Conservation (phyloP, 2,797 vertebrate genomes). For the Pantherophis alleghaniensis region DNA sequence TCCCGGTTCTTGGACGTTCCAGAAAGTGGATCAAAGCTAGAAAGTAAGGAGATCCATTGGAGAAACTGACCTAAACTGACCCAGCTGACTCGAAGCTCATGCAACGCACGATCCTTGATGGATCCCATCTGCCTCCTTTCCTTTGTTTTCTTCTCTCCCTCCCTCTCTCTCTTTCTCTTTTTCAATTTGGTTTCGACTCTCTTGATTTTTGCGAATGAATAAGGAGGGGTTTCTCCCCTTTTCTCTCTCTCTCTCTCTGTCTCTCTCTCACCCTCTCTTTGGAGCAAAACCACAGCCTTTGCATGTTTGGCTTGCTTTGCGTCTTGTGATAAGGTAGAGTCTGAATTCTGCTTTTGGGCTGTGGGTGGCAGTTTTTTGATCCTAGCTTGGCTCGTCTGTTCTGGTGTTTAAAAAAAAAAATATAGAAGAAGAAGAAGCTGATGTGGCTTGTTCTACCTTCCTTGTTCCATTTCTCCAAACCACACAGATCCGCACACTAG, state of each 20-base stretch:
- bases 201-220: constrained; percentile 8
- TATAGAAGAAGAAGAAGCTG: background rate
- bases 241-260: background rate
- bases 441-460: constrained; percentile 9
- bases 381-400: constrained; percentile 8
- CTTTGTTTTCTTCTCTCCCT: constrained; percentile 22
- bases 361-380: background rate
- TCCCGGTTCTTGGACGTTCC: background rate
- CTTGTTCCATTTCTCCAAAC: background rate
- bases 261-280: background rate
- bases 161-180: background rate
- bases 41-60: background rate
- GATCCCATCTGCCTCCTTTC: background rate
- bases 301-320: constrained; percentile 69
- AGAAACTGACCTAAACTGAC: constrained; percentile 14
- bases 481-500: background rate
- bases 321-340: constrained; percentile 60
- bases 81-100: background rate
- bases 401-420: background rate
- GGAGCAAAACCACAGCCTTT: constrained; percentile 33
- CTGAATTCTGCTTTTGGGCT: constrained; percentile 21
- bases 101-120: constrained; percentile 5
- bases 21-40: background rate
- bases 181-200: constrained; percentile 12
- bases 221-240: background rate